A percentile compares a stretch with the other conserved stretches of the same genome.
These are phyloP conservation scores for Peucedramus taeniatus DNA, from an alignment of 2,113 vertebrate species.

Conservation along the genomic window DNA sequence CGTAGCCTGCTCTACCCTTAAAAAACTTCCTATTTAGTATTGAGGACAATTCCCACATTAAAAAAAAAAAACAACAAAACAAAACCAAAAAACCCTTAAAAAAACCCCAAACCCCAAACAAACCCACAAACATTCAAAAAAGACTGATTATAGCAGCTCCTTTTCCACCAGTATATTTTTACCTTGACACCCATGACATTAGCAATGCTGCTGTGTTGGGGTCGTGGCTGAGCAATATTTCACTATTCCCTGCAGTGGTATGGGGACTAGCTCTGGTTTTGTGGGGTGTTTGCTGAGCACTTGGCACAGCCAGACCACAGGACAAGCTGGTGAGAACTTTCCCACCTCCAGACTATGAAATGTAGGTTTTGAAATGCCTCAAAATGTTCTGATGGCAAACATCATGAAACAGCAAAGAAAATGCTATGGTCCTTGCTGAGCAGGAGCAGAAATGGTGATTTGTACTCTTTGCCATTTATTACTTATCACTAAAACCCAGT, in stretches of 20 bases:
- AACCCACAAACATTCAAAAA: not conserved
- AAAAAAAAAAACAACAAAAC: not conserved
- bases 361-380: not conserved
- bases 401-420: not conserved
- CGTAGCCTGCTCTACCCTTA: not conserved
- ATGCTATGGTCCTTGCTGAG: not conserved
- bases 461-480: not conserved
- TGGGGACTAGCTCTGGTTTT: not conserved
- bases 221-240: not conserved
- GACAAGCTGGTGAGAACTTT: not conserved
- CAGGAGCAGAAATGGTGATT: not conserved
- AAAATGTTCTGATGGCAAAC: not conserved
- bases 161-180: not conserved
- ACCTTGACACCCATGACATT: fast-evolving
- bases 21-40: not conserved
- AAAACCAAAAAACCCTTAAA: not conserved
- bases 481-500: not conserved
- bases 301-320: not conserved
- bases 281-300: not conserved
- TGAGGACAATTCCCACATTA: not conserved
- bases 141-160: not conserved
- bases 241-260: not conserved
- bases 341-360: not conserved
- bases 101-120: no score
- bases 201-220: not conserved